Conservation (phyloP, 1,140 invertebrate genomes). For the Scaptomyza pallida region DNA sequence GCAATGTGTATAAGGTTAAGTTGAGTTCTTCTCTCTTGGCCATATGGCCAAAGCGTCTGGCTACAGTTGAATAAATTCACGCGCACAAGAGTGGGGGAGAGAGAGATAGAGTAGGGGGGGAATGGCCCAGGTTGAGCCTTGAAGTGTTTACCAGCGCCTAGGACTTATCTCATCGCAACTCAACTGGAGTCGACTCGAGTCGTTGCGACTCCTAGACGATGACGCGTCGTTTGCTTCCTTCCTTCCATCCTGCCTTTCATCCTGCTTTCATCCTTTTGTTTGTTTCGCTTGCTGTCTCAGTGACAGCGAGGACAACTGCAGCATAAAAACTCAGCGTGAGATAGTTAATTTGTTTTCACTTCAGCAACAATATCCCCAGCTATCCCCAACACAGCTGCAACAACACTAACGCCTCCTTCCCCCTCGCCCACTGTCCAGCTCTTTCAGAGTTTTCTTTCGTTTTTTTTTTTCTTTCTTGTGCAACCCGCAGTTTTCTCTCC, state of each 20-base stretch:
- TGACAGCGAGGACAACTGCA: constrained; percentile 53
- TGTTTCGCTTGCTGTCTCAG: constrained; percentile 29
- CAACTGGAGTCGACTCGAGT: background rate
- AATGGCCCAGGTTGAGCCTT: constrained; percentile 36
- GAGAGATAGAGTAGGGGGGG: constrained; percentile 21
- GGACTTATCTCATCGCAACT: background rate
- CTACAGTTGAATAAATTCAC: no score
- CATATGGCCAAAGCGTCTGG: no score
- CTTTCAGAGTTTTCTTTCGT: background rate
- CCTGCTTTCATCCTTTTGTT: constrained; percentile 22
- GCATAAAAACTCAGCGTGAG: constrained; percentile 77
- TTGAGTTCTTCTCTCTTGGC: no score
- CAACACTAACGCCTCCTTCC: background rate
- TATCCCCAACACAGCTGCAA: constrained; percentile 7
- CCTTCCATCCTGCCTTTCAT: no score
- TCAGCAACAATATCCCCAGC: constrained; percentile 69
- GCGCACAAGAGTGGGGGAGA: no score
- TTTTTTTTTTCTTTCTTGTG: background rate
- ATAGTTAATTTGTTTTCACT: constrained; percentile 83
- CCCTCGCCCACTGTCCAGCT: background rate
- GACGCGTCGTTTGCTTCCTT: no score
- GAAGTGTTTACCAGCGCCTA: constrained; percentile 62
- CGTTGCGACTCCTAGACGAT: background rate
- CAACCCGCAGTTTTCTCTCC: constrained; percentile 44
- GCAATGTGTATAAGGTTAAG: no score